Evolutionary conservation across 2,113 vertebrate genomes (phyloP), one percentile per base, ranked within the genome.

Genomic region (Propithecus coquereli): DNA sequence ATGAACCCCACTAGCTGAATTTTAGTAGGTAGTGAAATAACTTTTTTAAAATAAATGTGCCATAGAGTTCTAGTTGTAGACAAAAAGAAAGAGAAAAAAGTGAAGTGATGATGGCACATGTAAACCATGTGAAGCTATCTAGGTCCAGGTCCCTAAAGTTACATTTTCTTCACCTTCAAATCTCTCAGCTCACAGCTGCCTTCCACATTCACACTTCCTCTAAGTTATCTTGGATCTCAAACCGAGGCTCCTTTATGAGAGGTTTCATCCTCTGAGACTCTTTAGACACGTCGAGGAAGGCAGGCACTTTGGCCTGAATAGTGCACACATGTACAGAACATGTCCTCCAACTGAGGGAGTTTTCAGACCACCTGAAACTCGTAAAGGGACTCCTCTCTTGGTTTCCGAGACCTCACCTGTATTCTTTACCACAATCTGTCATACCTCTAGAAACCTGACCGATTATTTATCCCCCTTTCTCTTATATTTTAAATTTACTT

Each of bases 321-420:
- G 8, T 8, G 3, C 37, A 40, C 11, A 11, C 8, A 12, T 1
- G 1, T 16, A 23, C 4, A 37, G 27, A 34, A 37, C 12, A 43
- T 11, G 3, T 66, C n/a, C 12, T 76, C 25, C 17, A 2, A 1
- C 30, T 14, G 74, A 37, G n/a, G 23, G 9, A 54, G 16, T 32
- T 23, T 23, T 32, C 61, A 74, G n/a, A 65, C 25, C 12, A 54
- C 12, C 8, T 59, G 47, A 68, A 86, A 47, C 10, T 22, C 66
- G 70, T 0, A 0, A n/a, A 25, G 43, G 22, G 2, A 37, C 9
- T 27, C 32, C 40, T 25, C 37, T 37, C 40, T 20, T 30, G 0
- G 0, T 27, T 37, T 30, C 2, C n/a, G 30, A 52, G 3, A 63
- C 13, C 8, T 16, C 6, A 23, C 25, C 10, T 13, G 27, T 8